Conservation (phyloP, 2,113 vertebrate species). For the Thomomys bottae region DNA sequence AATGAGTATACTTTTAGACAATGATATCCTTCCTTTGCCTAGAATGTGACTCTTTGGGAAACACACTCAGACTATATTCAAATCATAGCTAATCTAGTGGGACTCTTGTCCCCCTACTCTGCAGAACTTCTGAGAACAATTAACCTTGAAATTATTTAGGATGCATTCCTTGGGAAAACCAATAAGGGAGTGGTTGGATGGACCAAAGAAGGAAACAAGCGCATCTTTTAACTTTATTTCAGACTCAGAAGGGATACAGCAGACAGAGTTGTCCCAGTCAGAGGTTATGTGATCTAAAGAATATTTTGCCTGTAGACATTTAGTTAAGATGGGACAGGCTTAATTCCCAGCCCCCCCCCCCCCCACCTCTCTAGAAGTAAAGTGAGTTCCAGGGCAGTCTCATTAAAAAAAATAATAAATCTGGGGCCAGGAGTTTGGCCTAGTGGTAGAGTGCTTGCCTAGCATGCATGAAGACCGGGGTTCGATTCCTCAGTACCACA, state of each 20-base stretch:
- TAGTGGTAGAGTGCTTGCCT: too few relatives aligned
- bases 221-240: not conserved
- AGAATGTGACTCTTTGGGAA: not conserved
- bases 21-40: too few relatives aligned
- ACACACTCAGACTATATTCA: not conserved
- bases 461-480: too few relatives aligned
- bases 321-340: not conserved
- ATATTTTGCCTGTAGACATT: not conserved
- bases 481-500: too few relatives aligned
- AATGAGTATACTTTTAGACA: too few relatives aligned
- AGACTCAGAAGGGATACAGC: not conserved
- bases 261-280: not conserved
- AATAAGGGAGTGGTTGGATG: not conserved
- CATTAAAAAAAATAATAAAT: not conserved
- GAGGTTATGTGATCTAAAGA: not conserved
- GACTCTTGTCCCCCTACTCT: not conserved
- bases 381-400: not conserved
- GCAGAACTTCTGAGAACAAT: not conserved
- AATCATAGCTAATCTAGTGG: not conserved
- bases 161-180: not conserved
- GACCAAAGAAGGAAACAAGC: not conserved
- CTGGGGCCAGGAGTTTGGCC: too few relatives aligned
- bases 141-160: not conserved
- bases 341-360: slow-evolving; percentile 24
- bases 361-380: too few relatives aligned